Evolutionary conservation across 2,113 vertebrate genomes (phyloP), one percentile per base, ranked within the genome.

Genomic region (Lasiurus borealis): DNA sequence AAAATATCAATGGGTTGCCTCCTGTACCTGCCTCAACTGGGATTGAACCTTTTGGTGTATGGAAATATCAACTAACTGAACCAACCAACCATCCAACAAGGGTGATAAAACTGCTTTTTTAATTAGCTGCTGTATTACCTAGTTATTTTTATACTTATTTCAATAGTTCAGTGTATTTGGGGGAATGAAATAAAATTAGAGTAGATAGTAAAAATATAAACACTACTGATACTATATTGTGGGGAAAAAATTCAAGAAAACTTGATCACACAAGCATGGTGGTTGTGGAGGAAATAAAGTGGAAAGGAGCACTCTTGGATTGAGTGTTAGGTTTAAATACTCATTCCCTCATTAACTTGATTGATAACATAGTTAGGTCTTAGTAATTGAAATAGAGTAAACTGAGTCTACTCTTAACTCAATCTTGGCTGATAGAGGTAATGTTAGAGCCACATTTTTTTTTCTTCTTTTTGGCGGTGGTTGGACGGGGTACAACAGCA

Each of bases 121-220:
- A 68, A n/a, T 76, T 76, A 68, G 54, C 46, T 82, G 8, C 23
- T 76, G 4, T 83, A 50, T 62, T 93, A 57, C 34, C 19, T 85
- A 59, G 66, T 76, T 85, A 69, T 92, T 78, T 93, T 85, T 62
- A 68, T 36, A 18, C 46, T 68, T 69, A 46, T 86, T 88, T 94
- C 66, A 69, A 2, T 86, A 54, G 59, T 78, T 1, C 73, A 52
- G 27, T 77, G 18, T 75, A 13, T 31, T 66, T 86, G 66, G 29
- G 29, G 85, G 48, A 85, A 50, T 66, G 46, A 62, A 52, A 52
- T 62, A 69, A 85, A 86, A 18, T 81, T 81, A 66, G 23, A 64
- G 36, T 75, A 81, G 48, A 36, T 62, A 27, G 52, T 73, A 78
- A 72, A 29, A 29, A 46, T 66, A 71, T 16, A 13, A 52, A 93